Evolutionary conservation across 64 coral and sea anemone genomes (phyloP), one percentile per base, ranked within the genome.

Genomic region (Acropora yongei): DNA sequence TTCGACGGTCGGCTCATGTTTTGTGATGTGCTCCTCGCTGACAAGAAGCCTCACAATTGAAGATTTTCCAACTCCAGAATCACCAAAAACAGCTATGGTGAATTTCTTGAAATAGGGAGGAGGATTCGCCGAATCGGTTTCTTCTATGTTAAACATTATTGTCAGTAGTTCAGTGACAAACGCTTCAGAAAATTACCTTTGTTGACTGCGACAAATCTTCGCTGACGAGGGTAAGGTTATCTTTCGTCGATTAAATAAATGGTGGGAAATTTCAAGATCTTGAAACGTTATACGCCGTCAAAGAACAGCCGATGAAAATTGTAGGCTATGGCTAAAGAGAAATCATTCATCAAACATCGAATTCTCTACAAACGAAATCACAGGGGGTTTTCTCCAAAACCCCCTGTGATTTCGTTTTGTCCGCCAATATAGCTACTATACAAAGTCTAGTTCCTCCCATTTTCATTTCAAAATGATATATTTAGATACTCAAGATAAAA

Each of bases 71-170:
- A 98, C 96, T 47, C 80, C 77, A 3, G 86, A 93, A 79, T 90
- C 93, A 68, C 96, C 96, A 84, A 98, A 98, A 60, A 98, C 86
- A 74, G 86, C 90, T 41, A 98, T 77, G 6, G 96, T 98, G 41
- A 98, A 84, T 12, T 72, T 93, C 66, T 74, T 86, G 17, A 88
- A 60, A 47, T 93, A 88, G 6, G 11, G 44, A 71, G 41, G 17
- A 13, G 18, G 61, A n/a, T 71, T 18, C 40, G 11, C 8, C 9
- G 50, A 41, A 41, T 50, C 47, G 13, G 4, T 53, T 61, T 61
- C 79, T 8, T 40, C 51, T 71, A 39, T 6, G 68, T 8, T 71
- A n/a, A 20, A 19, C 68, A 71, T 71, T 20, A 13, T 63, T 63
- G 58, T 19, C 5, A 3, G 18, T 3, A 14, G 18, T 20, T 30